A percentile compares a stretch with the other conserved stretches of the same genome.
phyloP scores from a whole-genome alignment of 2,797 vertebrate species.

The Ceyx erithaca region DNA sequence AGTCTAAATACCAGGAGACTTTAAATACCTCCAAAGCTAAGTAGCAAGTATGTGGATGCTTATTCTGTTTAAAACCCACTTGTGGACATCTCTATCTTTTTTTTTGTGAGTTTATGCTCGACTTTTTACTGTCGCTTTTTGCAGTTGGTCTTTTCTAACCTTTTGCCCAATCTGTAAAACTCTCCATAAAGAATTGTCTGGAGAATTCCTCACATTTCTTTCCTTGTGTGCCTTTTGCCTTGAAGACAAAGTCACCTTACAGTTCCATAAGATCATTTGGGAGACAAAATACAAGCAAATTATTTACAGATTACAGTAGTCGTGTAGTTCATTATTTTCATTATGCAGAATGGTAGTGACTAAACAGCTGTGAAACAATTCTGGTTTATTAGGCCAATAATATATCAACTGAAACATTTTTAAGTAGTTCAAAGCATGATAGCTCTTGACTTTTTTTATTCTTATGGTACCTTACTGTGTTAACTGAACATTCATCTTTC shows the following conservation, averaged over 20 bases:
- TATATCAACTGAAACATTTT: background rate
- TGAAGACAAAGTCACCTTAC: background rate
- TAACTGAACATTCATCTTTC: background rate
- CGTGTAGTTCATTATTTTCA: background rate
- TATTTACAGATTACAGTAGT: background rate
- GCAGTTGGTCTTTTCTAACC: background rate
- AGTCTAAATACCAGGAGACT: background rate
- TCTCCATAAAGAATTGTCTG: background rate
- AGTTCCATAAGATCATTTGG: background rate
- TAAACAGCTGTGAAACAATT: background rate
- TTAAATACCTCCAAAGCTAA: background rate
- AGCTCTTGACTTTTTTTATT: background rate
- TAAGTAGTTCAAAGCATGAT: background rate
- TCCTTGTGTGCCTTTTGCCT: background rate
- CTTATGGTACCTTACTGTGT: fast-evolving
- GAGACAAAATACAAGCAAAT: background rate
- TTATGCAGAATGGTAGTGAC: background rate
- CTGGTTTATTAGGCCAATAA: background rate
- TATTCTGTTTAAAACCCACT: background rate
- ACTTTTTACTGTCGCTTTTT: background rate
- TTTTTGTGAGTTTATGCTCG: background rate
- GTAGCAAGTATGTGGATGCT: background rate
- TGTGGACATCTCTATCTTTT: background rate
- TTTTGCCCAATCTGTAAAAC: background rate
- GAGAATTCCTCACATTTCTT: background rate